phyloP scores from a whole-genome alignment of 1,140 invertebrate species.

The Hylaeus anthracinus region DNA sequence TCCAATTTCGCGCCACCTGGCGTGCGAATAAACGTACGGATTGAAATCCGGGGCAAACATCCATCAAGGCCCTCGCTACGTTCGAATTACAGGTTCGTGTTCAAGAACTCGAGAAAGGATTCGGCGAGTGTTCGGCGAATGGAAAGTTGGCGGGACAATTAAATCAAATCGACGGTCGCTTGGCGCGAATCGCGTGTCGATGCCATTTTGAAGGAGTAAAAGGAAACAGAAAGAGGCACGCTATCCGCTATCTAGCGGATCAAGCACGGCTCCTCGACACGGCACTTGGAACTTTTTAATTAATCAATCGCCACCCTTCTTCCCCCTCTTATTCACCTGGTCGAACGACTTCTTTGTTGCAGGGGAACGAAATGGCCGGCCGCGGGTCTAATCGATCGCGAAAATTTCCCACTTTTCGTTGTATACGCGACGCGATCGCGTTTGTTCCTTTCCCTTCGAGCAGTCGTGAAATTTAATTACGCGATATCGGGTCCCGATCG shows the following conservation, averaged over 20 bases:
- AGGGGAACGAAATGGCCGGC: slow-evolving; percentile 50
- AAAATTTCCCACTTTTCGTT: slow-evolving; percentile 22
- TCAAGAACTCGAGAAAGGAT: neutral
- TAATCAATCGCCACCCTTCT: slow-evolving; percentile 54
- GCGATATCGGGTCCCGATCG: slow-evolving; percentile 37
- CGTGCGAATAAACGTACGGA: neutral
- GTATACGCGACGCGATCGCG: slow-evolving; percentile 10
- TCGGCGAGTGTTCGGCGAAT: neutral
- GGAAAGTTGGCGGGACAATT: slow-evolving; percentile 25
- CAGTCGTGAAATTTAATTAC: slow-evolving; percentile 40
- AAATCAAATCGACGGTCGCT: slow-evolving; percentile 24
- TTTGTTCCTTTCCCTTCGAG: slow-evolving; percentile 27
- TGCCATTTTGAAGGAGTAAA: slow-evolving; percentile 7
- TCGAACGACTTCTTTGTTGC: slow-evolving; percentile 11
- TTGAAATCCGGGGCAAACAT: neutral
- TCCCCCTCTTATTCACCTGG: slow-evolving; percentile 15
- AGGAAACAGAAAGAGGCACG: neutral
- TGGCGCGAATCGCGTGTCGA: slow-evolving; percentile 34
- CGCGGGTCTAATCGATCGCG: slow-evolving; percentile 55
- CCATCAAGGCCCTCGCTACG: neutral
- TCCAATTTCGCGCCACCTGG: neutral
- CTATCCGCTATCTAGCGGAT: slow-evolving; percentile 15
- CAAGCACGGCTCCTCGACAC: slow-evolving; percentile 37
- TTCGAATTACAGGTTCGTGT: neutral
- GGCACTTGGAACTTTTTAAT: slow-evolving; percentile 62